Conservation (phyloP, 2,888 invertebrate genomes). For the Ichneumoninae sp. region DNA sequence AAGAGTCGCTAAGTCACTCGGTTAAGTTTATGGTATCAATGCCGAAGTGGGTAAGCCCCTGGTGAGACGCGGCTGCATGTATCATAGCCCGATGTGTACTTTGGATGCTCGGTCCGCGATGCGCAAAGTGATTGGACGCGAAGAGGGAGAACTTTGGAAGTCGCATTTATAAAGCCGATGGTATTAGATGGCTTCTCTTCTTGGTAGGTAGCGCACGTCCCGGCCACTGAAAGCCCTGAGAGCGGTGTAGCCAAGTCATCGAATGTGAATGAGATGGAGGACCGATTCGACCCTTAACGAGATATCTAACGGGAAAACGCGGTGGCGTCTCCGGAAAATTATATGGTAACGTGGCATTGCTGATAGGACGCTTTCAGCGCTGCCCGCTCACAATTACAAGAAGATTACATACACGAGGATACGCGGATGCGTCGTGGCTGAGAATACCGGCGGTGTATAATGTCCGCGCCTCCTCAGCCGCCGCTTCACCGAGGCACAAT, state of each 20-base stretch:
- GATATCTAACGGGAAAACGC: constrained; percentile 66
- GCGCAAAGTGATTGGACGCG: constrained; percentile 22
- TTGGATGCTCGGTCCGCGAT: neutral
- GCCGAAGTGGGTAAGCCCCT: neutral
- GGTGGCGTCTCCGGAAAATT: constrained; percentile 60
- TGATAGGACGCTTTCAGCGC: constrained; percentile 59
- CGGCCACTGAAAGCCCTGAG: constrained; percentile 35
- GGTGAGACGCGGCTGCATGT: neutral
- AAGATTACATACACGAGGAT: constrained; percentile 57
- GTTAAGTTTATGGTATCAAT: neutral
- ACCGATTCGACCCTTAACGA: constrained; percentile 63
- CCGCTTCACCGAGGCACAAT: constrained; percentile 54
- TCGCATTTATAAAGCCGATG: constrained; percentile 49
- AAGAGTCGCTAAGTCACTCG: constrained; percentile 17
- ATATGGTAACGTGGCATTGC: constrained; percentile 43
- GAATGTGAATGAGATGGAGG: constrained; percentile 55
- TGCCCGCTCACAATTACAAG: constrained; percentile 64
- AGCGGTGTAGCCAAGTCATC: constrained; percentile 56
- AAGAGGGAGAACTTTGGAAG: constrained; percentile 16
- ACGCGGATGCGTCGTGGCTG: constrained; percentile 36
- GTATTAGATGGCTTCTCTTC: constrained; percentile 22
- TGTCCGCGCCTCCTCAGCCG: constrained; percentile 30
- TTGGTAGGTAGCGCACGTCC: constrained; percentile 55
- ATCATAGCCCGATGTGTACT: neutral
- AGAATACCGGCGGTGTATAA: constrained; percentile 15